Evolutionary conservation across 2,888 invertebrate species (phyloP).

Genomic region (Himalopsyche kuldschensis): DNA sequence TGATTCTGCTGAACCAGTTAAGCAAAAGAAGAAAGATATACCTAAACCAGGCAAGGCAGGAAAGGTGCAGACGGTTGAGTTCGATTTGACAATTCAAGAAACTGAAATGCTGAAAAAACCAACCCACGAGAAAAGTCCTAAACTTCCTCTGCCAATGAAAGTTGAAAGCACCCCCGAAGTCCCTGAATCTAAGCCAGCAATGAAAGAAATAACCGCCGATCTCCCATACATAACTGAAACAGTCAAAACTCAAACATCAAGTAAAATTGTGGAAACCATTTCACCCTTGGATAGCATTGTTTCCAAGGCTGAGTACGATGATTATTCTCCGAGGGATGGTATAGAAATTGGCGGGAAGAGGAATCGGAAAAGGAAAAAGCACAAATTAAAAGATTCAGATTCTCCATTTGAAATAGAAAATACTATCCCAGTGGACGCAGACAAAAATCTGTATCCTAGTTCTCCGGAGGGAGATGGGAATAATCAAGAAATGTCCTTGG

Average conservation of each 20-base stretch:
- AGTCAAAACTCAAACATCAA: conserved; percentile 38
- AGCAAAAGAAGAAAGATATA: neutral
- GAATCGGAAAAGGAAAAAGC: conserved; percentile 68
- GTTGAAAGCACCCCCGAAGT: conserved; percentile 41
- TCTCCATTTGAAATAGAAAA: conserved; percentile 32
- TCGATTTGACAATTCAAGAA: conserved; percentile 48
- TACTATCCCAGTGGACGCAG: conserved; percentile 38
- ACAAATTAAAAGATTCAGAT: conserved; percentile 47
- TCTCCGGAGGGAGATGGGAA: conserved; percentile 42
- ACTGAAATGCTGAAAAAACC: conserved; percentile 41
- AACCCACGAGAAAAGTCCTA: neutral
- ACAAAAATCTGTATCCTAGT: conserved; percentile 30
- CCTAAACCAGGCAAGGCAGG: conserved; percentile 19
- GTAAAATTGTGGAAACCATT: conserved; percentile 10
- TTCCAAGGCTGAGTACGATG: conserved; percentile 46
- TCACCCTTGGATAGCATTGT: conserved; percentile 31
- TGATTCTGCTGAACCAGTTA: neutral
- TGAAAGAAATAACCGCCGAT: conserved; percentile 34
- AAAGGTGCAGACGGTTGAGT: conserved; percentile 45
- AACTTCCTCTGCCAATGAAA: conserved; percentile 42
- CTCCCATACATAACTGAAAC: conserved; percentile 37
- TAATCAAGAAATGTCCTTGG: conserved; percentile 45
- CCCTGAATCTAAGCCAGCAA: conserved; percentile 24
- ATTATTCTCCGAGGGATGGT: conserved; percentile 47
- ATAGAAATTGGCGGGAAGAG: conserved; percentile 57